Conservation (phyloP, 2,113 vertebrate species). For the Murina feae region DNA sequence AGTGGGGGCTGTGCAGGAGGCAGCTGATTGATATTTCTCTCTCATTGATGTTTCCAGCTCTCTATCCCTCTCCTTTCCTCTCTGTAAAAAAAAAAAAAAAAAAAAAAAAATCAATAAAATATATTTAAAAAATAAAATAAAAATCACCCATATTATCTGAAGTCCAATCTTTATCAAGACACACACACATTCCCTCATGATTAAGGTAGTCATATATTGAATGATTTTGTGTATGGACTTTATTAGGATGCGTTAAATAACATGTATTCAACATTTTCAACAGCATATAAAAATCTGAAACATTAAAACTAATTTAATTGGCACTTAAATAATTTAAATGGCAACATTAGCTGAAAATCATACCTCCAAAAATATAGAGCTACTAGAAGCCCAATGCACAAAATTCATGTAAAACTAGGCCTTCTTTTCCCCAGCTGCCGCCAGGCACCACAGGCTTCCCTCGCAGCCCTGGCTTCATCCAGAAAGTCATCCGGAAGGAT, state of each 20-base stretch:
- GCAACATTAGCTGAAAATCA: neutral
- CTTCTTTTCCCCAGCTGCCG: too few relatives aligned
- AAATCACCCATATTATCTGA: neutral
- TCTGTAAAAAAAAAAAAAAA: too few relatives aligned
- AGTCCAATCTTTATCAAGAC: neutral
- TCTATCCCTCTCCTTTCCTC: too few relatives aligned
- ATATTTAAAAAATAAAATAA: too few relatives aligned
- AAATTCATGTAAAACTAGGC: too few relatives aligned
- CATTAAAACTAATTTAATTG: constrained; percentile 1
- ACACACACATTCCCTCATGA: neutral
- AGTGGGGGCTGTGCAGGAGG: too few relatives aligned
- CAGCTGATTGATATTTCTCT: too few relatives aligned
- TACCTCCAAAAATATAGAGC: neutral
- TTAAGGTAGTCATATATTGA: neutral
- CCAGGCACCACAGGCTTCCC: too few relatives aligned
- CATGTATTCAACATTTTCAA: neutral
- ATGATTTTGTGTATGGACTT: neutral
- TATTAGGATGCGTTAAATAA: neutral
- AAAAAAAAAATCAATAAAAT: too few relatives aligned
- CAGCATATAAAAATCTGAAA: neutral
- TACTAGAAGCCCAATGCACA: neutral
- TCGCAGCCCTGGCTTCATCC: too few relatives aligned
- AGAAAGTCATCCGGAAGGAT: too few relatives aligned
- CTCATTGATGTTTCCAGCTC: too few relatives aligned
- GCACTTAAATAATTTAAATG: neutral